Percentiles rank a stretch among this genome's conserved stretches.
Evolutionary conservation across 2,888 invertebrate species (phyloP).

Genomic region (Torymus tubicola): DNA sequence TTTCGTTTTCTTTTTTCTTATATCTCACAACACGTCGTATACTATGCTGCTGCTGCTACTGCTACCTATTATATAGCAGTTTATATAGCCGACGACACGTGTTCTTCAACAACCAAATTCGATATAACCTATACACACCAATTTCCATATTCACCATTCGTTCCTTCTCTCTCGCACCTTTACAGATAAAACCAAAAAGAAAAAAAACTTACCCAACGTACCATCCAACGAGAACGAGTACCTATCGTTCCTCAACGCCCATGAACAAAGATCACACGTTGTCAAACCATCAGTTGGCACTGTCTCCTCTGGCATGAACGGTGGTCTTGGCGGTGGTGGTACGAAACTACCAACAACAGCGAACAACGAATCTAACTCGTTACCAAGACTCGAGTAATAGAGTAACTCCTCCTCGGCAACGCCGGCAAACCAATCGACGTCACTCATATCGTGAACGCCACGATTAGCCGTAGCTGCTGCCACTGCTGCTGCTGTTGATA

Average conservation of each 20-base stretch:
- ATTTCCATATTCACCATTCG: too few relatives aligned
- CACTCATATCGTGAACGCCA: slow-evolving; percentile 60
- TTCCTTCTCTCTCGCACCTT: too few relatives aligned
- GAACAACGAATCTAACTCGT: slow-evolving; percentile 74
- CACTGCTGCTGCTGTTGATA: slow-evolving; percentile 1
- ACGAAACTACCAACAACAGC: slow-evolving; percentile 79
- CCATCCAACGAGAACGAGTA: slow-evolving; percentile 80
- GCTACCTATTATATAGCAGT: too few relatives aligned
- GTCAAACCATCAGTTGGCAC: slow-evolving; percentile 83
- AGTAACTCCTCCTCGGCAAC: slow-evolving; percentile 74
- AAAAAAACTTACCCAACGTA: slow-evolving; percentile 80
- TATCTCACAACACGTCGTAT: too few relatives aligned
- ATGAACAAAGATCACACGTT: slow-evolving; percentile 85
- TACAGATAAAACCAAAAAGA: too few relatives aligned
- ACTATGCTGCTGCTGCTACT: too few relatives aligned
- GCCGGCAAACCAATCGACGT: slow-evolving; percentile 75
- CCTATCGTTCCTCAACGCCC: slow-evolving; percentile 82
- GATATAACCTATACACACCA: too few relatives aligned
- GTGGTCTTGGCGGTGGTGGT: slow-evolving; percentile 83
- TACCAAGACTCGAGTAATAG: slow-evolving; percentile 72
- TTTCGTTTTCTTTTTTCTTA: neutral
- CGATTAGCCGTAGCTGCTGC: slow-evolving; percentile 11
- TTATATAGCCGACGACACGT: too few relatives aligned
- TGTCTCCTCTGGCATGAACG: slow-evolving; percentile 81
- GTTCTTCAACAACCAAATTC: too few relatives aligned